Evolutionary conservation across 2,888 invertebrate species (phyloP).

Genomic region (Myopa testacea): DNA sequence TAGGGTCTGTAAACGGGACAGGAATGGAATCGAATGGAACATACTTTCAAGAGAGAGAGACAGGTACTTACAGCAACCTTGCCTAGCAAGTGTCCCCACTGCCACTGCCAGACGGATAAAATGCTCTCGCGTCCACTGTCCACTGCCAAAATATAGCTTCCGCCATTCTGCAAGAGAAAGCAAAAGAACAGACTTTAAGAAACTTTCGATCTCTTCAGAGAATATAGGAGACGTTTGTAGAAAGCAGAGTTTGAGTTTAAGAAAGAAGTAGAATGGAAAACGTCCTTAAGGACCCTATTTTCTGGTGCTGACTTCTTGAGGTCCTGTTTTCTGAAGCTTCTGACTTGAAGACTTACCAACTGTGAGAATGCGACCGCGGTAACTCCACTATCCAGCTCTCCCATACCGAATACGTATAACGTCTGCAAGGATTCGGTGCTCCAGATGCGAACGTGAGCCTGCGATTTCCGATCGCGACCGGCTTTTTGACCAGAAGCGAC

Average conservation of each 20-base stretch:
- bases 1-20: slow-evolving; percentile 74
- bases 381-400: slow-evolving; percentile 88
- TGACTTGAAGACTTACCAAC: slow-evolving; percentile 72
- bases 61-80: slow-evolving; percentile 86
- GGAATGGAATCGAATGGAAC: not conserved
- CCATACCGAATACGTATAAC: slow-evolving; percentile 90
- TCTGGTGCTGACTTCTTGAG: not conserved
- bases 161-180: slow-evolving; percentile 77
- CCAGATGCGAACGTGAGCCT: slow-evolving; percentile 93
- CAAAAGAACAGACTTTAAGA: not conserved
- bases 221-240: not conserved
- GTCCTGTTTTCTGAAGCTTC: not conserved
- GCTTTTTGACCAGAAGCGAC: slow-evolving; percentile 91
- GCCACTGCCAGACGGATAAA: slow-evolving; percentile 95
- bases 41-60: not conserved
- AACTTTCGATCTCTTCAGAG: not conserved
- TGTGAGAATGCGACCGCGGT: slow-evolving; percentile 91
- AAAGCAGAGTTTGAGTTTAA: not conserved
- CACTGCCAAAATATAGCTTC: slow-evolving; percentile 89
- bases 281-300: not conserved
- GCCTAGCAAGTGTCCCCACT: slow-evolving; percentile 91
- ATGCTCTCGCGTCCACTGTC: slow-evolving; percentile 91
- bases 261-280: not conserved
- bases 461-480: slow-evolving; percentile 84
- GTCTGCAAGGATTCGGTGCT: slow-evolving; percentile 90